Evolutionary conservation across 1,140 invertebrate genomes (phyloP).

Genomic region (Scaptodrosophila lebanonensis): DNA sequence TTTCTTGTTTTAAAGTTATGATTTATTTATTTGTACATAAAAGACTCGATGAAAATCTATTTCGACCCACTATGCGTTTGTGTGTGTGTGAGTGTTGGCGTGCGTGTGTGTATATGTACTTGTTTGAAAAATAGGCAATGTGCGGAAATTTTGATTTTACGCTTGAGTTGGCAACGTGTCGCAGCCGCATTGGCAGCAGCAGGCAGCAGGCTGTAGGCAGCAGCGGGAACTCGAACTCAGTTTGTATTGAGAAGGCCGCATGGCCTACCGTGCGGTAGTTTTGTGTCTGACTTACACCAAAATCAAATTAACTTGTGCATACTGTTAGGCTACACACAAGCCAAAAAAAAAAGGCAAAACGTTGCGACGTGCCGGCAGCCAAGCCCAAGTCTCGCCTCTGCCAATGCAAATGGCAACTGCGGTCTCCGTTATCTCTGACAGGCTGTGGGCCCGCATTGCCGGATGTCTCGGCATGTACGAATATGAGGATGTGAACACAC

Average conservation of each 20-base stretch:
- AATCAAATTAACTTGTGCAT: conserved; percentile 71
- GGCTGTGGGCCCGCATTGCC: too few relatives aligned
- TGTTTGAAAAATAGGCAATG: conserved; percentile 64
- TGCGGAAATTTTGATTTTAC: conserved; percentile 75
- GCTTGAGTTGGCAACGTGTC: conserved; percentile 56
- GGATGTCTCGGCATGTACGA: too few relatives aligned
- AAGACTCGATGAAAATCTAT: too few relatives aligned
- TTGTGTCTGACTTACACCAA: conserved; percentile 54
- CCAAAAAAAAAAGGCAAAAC: conserved; percentile 32
- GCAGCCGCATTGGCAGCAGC: conserved; percentile 13
- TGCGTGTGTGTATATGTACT: conserved; percentile 1
- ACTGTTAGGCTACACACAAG: conserved; percentile 34
- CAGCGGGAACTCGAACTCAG: neutral
- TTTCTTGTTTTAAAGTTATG: too few relatives aligned
- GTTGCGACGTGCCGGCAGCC: conserved; percentile 47
- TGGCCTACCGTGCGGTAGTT: conserved; percentile 31
- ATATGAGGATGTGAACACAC: neutral
- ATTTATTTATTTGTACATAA: too few relatives aligned
- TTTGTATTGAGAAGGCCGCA: neutral
- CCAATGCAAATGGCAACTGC: too few relatives aligned
- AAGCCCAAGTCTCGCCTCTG: conserved; percentile 36
- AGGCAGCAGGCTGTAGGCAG: neutral
- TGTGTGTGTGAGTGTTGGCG: neutral
- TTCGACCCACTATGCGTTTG: too few relatives aligned
- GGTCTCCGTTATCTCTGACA: too few relatives aligned